These are phyloP conservation scores for Boleophthalmus pectinirostris DNA, from an alignment of 2,113 vertebrate species.

Conservation along the genomic window DNA sequence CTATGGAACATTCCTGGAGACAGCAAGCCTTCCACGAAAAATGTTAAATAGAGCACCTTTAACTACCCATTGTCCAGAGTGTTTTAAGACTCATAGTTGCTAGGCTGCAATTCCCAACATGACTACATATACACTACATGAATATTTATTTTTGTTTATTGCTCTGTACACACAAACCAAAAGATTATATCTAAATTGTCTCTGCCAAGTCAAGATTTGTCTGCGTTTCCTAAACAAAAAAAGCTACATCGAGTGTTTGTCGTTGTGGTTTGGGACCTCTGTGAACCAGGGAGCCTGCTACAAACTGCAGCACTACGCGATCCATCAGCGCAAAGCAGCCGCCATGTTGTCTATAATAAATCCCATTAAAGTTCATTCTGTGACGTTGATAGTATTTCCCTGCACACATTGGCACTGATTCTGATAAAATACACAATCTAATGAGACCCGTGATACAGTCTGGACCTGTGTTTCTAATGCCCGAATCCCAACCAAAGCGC, in stretches of 20 bases:
- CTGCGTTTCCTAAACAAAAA: slow-evolving; percentile 41
- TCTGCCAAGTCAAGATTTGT: slow-evolving; percentile 30
- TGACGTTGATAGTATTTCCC: slow-evolving; percentile 59
- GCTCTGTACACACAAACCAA: slow-evolving; percentile 9
- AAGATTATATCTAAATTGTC: slow-evolving; percentile 4
- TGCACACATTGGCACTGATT: slow-evolving; percentile 67
- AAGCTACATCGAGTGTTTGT: slow-evolving; percentile 47
- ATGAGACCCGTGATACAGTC: slow-evolving; percentile 58
- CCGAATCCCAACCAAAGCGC: slow-evolving; percentile 34
- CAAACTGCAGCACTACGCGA: slow-evolving; percentile 32
- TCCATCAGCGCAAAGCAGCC: slow-evolving; percentile 46
- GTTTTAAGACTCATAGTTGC: not conserved
- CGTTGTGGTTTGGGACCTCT: slow-evolving; percentile 33
- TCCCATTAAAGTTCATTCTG: slow-evolving; percentile 53
- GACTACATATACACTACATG: not conserved
- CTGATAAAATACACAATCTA: slow-evolving; percentile 64
- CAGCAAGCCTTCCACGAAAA: no score
- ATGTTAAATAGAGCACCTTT: no score
- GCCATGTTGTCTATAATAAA: slow-evolving; percentile 65
- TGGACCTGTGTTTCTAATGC: slow-evolving; percentile 6
- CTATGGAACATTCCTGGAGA: no score
- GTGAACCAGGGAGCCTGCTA: slow-evolving; percentile 28
- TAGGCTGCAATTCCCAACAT: not conserved
- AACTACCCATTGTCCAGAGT: no score
- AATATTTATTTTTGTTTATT: slow-evolving; percentile 6